Evolutionary conservation across 1,140 invertebrate species (phyloP), one percentile per base, ranked within the genome.

Genomic region (Lasaia peninsularis): DNA sequence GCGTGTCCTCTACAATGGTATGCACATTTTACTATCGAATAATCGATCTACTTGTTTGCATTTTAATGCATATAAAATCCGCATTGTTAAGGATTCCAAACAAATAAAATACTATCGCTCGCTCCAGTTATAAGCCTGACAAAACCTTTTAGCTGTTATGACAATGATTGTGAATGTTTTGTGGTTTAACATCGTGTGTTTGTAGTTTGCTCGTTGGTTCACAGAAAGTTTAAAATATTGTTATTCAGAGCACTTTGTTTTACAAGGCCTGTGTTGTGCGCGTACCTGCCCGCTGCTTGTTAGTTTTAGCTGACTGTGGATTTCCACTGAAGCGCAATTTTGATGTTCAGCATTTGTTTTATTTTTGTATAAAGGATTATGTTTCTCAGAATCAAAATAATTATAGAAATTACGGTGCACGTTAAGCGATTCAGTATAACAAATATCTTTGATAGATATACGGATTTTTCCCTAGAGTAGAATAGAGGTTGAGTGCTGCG

Each of bases 121-220:
- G 9, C 20, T 48, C 20, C 40, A n/a, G 40, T 48, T 48, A 48
- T 48, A 48, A 28, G 24, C 24, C 24, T 7, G 24, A 28, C 24
- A 28, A 48, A 48, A 48, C 40, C 18, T 48, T 48, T 48, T 48
- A 48, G 10, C 40, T 48, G 40, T 48, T 48, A 48, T 48, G 40
- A 48, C 40, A 48, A 18, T 14, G 40, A 21, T 48, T 48, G 40
- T 48, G 18, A 21, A 48, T 21, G 40, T 48, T 48, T 48, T 48
- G 40, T 48, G 40, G 40, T 48, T 48, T 48, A 48, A 48, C 40
- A 48, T 48, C 4, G 18, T 44, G 20, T 44, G 40, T 44, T 44
- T 44, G 40, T 44, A 20, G 40, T 44, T 44, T 1, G 18, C 40
- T 44, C 40, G 40, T 44, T 16, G 20, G 40, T 16, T 44, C 40